Evolutionary conservation across 2,888 invertebrate genomes (phyloP).

Genomic region (Drosophila nr. fundita): DNA sequence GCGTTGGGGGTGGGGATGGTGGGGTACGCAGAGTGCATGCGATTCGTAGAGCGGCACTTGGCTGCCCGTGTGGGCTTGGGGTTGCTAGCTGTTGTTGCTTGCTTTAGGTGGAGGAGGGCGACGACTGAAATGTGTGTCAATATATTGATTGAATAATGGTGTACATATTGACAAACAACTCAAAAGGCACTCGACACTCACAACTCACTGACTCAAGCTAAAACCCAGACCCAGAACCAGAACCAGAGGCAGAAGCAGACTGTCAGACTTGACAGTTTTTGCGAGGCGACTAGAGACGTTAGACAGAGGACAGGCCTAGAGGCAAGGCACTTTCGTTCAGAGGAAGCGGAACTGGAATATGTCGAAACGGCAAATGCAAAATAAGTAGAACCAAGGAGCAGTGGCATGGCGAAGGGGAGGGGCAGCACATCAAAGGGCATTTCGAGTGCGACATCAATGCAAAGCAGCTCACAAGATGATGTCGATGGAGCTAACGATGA

Average conservation of each 20-base stretch:
- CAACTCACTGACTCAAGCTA: conserved; percentile 25
- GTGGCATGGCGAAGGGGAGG: not conserved
- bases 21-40: not conserved
- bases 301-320: conserved; percentile 36
- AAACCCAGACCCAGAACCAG: conserved; percentile 12
- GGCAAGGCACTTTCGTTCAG: conserved; percentile 20
- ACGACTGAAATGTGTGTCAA: conserved; percentile 75
- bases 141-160: conserved; percentile 81
- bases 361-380: conserved; percentile 71
- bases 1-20: not conserved
- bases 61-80: not conserved
- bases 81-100: not conserved
- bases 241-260: conserved; percentile 4
- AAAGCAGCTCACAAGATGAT: conserved; percentile 60
- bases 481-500: conserved; percentile 16
- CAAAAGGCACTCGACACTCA: conserved; percentile 72
- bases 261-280: conserved; percentile 20
- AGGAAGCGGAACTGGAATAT: conserved; percentile 57
- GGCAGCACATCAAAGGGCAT: conserved; percentile 68
- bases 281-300: conserved; percentile 28
- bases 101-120: not conserved
- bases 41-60: not conserved
- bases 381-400: conserved; percentile 8
- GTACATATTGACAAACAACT: conserved; percentile 79
- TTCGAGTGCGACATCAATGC: conserved; percentile 74